A percentile compares a stretch with the other conserved stretches of the same genome.
Evolutionary conservation across 2,888 invertebrate genomes (phyloP).

Genomic region (Sarcophaga caerulescens): DNA sequence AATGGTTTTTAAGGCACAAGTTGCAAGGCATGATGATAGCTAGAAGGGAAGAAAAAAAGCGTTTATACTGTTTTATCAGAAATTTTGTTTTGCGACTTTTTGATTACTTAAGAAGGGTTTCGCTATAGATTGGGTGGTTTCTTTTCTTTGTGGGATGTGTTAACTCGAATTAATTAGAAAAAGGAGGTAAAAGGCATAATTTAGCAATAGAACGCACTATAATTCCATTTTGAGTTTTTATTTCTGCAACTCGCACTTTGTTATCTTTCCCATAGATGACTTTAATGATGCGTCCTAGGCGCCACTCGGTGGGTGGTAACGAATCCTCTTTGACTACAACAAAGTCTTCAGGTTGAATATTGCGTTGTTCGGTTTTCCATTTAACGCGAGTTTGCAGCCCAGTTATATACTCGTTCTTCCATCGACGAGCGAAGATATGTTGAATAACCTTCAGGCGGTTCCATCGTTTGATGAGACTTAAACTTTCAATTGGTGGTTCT

Average conservation of each 20-base stretch:
- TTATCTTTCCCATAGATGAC: slow-evolving; percentile 10
- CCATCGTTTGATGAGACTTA: no score
- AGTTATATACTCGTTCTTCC: background rate
- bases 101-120: background rate
- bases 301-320: slow-evolving; percentile 15
- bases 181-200: background rate
- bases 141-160: no score
- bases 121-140: background rate
- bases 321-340: slow-evolving; percentile 22
- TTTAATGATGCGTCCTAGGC: slow-evolving; percentile 17
- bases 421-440: background rate
- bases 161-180: background rate
- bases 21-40: background rate
- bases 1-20: background rate
- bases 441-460: no score
- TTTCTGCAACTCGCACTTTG: slow-evolving; percentile 12
- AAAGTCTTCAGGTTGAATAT: slow-evolving; percentile 3
- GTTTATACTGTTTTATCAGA: background rate
- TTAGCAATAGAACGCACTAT: no score
- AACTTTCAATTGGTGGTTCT: no score
- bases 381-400: no score
- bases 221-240: slow-evolving; percentile 24
- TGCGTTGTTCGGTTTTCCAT: background rate
- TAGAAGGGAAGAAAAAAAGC: background rate
- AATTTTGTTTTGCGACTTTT: background rate